Evolutionary conservation across 1,140 invertebrate genomes (phyloP).

Genomic region (Macrotrachela quadricornifera): DNA sequence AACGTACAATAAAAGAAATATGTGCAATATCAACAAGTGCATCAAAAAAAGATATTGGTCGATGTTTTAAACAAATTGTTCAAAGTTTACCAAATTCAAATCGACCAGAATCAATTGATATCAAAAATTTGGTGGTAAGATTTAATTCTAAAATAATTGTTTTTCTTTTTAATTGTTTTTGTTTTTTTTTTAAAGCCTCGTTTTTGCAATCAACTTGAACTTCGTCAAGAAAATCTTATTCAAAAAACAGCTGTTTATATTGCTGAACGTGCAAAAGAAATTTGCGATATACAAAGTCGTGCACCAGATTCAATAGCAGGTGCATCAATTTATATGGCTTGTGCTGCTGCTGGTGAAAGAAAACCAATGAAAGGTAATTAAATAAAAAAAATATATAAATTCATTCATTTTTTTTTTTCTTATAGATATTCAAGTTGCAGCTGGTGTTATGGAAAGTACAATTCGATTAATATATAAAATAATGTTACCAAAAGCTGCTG

Average conservation of each 20-base stretch:
- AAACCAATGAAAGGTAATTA: conserved; percentile 14
- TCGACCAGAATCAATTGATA: not conserved
- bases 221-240: conserved; percentile 54
- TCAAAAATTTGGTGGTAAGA: not conserved
- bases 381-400: no score
- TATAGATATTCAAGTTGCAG: conserved; percentile 97
- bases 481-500: conserved; percentile 75
- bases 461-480: conserved; percentile 91
- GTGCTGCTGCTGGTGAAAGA: conserved; percentile 47
- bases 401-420: no score
- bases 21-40: conserved; percentile 83
- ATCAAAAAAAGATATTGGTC: conserved; percentile 94
- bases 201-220: conserved; percentile 40
- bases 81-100: conserved; percentile 50
- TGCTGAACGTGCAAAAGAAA: conserved; percentile 77
- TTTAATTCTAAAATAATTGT: conserved; percentile 1
- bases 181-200: conserved; percentile 28
- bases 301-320: conserved; percentile 96
- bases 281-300: conserved; percentile 91
- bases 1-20: conserved; percentile 96
- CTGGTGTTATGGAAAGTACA: conserved; percentile 93
- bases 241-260: conserved; percentile 88
- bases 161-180: not conserved
- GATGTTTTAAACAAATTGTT: conserved; percentile 80
- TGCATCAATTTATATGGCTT: conserved; percentile 98